These are phyloP conservation scores for Malthinus seriepunctatus DNA, from an alignment of 2,888 invertebrate species.

Conservation along the genomic window DNA sequence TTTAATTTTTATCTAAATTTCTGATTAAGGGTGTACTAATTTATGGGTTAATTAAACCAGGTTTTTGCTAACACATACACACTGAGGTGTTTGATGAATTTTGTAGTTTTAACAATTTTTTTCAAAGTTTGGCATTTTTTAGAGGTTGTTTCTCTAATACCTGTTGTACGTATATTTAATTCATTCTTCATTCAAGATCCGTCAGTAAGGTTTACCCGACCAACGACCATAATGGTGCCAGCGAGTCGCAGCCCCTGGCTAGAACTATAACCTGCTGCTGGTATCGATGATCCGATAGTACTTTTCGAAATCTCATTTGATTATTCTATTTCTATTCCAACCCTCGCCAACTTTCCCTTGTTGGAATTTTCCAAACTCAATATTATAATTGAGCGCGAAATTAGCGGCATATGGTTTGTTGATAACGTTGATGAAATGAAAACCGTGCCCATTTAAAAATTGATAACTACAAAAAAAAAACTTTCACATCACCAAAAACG, in stretches of 20 bases:
- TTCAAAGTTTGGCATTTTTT: not conserved
- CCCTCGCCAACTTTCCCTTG: not conserved
- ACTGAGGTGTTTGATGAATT: slow-evolving; percentile 1
- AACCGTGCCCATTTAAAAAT: not conserved
- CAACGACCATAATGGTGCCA: slow-evolving; percentile 18
- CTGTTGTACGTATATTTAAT: not conserved
- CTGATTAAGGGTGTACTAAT: not conserved
- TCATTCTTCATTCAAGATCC: slow-evolving; percentile 9
- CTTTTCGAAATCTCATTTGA: not conserved
- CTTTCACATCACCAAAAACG: slow-evolving; percentile 21
- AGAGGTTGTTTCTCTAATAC: slow-evolving; percentile 4
- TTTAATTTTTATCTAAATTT: not conserved
- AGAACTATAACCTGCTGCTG: slow-evolving; percentile 12
- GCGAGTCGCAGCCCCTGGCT: slow-evolving; percentile 14
- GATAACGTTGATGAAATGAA: slow-evolving; percentile 2
- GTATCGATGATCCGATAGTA: slow-evolving; percentile 15
- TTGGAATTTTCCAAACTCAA: not conserved
- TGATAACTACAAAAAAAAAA: not conserved
- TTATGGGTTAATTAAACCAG: too few species aligned
- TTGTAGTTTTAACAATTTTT: too few species aligned
- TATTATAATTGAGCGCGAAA: not conserved
- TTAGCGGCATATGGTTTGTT: not conserved
- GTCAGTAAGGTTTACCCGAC: slow-evolving; percentile 12
- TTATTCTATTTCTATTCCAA: not conserved
- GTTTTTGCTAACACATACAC: too few species aligned